Percentiles rank a stretch among this genome's conserved stretches.
These are phyloP conservation scores for Gobio occitaniae DNA, from an alignment of 2,797 vertebrate genomes.

Conservation along the genomic window DNA sequence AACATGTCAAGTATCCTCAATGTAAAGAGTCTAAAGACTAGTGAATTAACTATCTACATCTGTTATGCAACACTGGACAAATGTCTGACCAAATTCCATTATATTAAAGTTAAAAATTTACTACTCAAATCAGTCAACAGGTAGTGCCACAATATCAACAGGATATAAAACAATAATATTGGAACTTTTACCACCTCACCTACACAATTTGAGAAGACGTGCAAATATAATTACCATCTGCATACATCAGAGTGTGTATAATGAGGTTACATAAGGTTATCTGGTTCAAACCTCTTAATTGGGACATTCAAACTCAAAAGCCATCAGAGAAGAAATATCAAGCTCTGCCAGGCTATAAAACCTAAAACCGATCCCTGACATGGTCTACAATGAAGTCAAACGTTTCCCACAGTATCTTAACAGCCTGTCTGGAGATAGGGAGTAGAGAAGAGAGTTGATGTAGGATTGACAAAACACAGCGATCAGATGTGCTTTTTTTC, in stretches of 20 bases:
- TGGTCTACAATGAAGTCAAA: slow-evolving; percentile 7
- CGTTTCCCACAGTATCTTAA: slow-evolving; percentile 20
- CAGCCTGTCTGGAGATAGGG: slow-evolving; percentile 10
- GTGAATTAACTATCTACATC: background rate
- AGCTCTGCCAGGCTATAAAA: slow-evolving; percentile 35
- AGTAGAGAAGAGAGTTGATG: slow-evolving; percentile 45
- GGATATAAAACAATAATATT: background rate
- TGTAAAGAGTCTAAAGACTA: background rate
- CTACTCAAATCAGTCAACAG: slow-evolving; percentile 2
- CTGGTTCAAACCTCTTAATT: slow-evolving; percentile 85
- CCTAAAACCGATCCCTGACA: slow-evolving; percentile 3
- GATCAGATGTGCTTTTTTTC: slow-evolving; percentile 75
- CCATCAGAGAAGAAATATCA: slow-evolving; percentile 45
- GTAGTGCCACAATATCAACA: background rate
- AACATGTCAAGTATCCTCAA: background rate
- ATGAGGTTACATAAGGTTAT: slow-evolving; percentile 83
- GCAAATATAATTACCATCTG: slow-evolving; percentile 74
- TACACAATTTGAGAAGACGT: slow-evolving; percentile 63
- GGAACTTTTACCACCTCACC: background rate
- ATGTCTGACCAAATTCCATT: background rate
- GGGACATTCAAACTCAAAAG: slow-evolving; percentile 76
- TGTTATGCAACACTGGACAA: background rate
- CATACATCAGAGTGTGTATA: slow-evolving; percentile 77
- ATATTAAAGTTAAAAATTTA: background rate
- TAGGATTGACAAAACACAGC: slow-evolving; percentile 67